Evolutionary conservation across 2,113 vertebrate genomes (phyloP).

Genomic region (Pteronura brasiliensis): DNA sequence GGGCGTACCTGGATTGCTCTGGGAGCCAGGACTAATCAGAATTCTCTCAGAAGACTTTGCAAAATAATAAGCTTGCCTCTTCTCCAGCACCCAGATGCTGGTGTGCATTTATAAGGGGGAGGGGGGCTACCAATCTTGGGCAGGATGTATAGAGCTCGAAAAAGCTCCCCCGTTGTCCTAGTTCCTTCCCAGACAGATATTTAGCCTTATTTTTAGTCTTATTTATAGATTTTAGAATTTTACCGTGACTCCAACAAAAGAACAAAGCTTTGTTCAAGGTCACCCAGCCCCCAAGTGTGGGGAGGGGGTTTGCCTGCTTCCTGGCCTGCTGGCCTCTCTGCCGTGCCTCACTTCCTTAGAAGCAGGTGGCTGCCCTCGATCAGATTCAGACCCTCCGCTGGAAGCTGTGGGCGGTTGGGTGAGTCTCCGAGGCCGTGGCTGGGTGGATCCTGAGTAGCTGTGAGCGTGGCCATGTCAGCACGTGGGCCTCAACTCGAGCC

Average conservation of each 20-base stretch:
- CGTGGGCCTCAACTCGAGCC: fast-evolving
- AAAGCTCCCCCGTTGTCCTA: background rate
- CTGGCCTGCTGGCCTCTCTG: background rate
- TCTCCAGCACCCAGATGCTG: no score
- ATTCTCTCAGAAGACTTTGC: background rate
- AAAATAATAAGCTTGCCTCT: background rate
- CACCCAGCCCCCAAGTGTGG: background rate
- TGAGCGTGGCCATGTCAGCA: fast-evolving
- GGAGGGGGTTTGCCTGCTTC: background rate
- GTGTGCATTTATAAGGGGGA: background rate
- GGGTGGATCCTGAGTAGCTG: background rate
- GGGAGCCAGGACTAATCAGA: background rate
- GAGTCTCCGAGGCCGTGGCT: fast-evolving
- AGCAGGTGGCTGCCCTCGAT: background rate
- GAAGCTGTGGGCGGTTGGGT: background rate
- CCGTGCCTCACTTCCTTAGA: background rate
- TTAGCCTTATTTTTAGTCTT: background rate
- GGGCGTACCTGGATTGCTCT: background rate
- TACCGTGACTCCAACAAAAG: background rate
- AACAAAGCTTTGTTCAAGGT: slow-evolving; percentile 11
- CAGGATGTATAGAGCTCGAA: background rate
- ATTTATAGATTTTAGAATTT: slow-evolving; percentile 49
- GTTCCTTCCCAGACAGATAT: background rate
- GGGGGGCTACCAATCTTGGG: background rate
- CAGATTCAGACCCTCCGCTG: background rate